Percentiles rank a stretch among this genome's conserved stretches.
phyloP scores from a whole-genome alignment of 2,113 vertebrate genomes.

The Aphyosemion australe region DNA sequence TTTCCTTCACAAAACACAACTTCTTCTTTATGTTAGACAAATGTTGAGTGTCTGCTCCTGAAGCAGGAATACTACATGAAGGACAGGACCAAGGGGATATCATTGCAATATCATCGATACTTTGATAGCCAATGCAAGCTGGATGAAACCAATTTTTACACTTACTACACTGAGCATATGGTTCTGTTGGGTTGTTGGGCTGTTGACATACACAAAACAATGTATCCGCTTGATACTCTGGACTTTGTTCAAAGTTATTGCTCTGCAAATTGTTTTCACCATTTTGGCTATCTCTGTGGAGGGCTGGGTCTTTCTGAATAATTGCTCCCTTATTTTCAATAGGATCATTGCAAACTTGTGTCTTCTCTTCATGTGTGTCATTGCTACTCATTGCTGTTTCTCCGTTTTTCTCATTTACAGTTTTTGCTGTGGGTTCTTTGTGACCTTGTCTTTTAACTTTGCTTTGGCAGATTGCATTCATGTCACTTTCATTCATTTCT shows the following conservation, averaged over 20 bases:
- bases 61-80: neutral
- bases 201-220: slow-evolving; percentile 3
- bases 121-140: neutral
- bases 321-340: neutral
- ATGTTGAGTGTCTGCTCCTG: neutral
- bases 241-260: neutral
- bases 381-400: neutral
- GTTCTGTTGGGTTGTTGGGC: neutral
- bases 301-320: neutral
- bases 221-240: neutral
- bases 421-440: no score
- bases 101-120: neutral
- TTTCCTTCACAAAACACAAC: neutral
- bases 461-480: neutral
- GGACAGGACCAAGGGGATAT: neutral
- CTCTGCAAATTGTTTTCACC: neutral
- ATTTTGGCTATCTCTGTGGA: neutral
- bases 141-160: slow-evolving; percentile 6
- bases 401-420: neutral
- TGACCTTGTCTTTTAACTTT: no score
- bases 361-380: neutral
- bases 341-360: neutral
- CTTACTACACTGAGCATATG: neutral
- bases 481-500: neutral
- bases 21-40: neutral